phyloP scores from a whole-genome alignment of 2,888 invertebrate genomes.

The Volucella bombylans region DNA sequence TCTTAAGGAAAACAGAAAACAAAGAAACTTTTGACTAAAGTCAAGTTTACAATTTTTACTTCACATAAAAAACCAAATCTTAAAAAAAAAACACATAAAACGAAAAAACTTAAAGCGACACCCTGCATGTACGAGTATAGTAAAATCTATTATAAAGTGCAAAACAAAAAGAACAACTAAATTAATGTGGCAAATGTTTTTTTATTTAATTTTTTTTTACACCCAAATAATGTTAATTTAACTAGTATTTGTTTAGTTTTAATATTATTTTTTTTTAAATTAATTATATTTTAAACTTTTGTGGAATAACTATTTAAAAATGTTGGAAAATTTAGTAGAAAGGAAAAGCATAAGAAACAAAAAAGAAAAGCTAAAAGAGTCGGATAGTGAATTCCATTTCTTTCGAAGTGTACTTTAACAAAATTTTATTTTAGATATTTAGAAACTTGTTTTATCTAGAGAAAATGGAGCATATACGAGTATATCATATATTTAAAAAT shows the following conservation, averaged over 20 bases:
- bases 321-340: slow-evolving; percentile 25
- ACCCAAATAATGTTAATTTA: slow-evolving; percentile 8
- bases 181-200: slow-evolving; percentile 76
- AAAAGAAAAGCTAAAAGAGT: neutral
- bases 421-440: slow-evolving; percentile 43
- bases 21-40: neutral
- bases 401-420: slow-evolving; percentile 22
- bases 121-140: slow-evolving; percentile 52
- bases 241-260: slow-evolving; percentile 26
- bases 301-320: slow-evolving; percentile 8
- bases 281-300: neutral
- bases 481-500: slow-evolving; percentile 49
- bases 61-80: neutral
- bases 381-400: slow-evolving; percentile 40
- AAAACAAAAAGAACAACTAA: slow-evolving; percentile 39
- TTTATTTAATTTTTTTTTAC: slow-evolving; percentile 37
- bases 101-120: neutral
- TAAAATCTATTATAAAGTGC: slow-evolving; percentile 32
- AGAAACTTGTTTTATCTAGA: slow-evolving; percentile 29
- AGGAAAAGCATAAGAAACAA: neutral
- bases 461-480: slow-evolving; percentile 13
- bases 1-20: neutral
- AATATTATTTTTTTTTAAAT: slow-evolving; percentile 10
- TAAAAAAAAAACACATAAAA: slow-evolving; percentile 7
- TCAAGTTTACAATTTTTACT: neutral